Percentiles rank a stretch among this genome's conserved stretches.
phyloP scores from a whole-genome alignment of 2,797 vertebrate species.

The Cynodonichthys magdalenae region DNA sequence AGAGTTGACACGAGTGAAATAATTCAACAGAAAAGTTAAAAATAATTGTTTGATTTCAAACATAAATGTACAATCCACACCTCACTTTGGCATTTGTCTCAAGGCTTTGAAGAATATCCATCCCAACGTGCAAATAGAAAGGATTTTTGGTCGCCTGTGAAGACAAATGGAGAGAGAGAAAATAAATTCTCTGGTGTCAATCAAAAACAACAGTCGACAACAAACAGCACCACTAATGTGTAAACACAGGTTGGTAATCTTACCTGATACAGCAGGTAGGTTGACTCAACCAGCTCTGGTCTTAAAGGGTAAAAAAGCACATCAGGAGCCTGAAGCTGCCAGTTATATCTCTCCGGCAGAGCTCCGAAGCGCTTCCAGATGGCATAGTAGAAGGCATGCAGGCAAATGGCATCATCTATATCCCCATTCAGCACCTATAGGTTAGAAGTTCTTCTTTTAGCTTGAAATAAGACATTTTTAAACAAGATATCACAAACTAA shows the following conservation, averaged over 20 bases:
- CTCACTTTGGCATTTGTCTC: slow-evolving; percentile 97
- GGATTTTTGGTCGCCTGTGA: slow-evolving; percentile 97
- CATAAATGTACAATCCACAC: slow-evolving; percentile 70
- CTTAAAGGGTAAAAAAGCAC: slow-evolving; percentile 95
- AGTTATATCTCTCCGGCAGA: slow-evolving; percentile 97
- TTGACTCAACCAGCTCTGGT: slow-evolving; percentile 96
- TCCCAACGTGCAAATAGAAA: slow-evolving; percentile 98
- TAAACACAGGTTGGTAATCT: neutral
- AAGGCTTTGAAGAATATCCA: slow-evolving; percentile 98
- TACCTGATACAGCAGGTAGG: slow-evolving; percentile 97
- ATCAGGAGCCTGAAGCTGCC: slow-evolving; percentile 96
- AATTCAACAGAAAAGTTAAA: neutral
- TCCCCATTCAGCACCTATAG: slow-evolving; percentile 94
- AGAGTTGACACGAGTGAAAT: neutral
- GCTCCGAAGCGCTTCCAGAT: slow-evolving; percentile 99
- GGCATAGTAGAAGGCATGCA: slow-evolving; percentile 98
- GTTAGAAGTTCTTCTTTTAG: slow-evolving; percentile 5
- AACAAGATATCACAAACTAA: slow-evolving; percentile 48
- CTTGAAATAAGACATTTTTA: neutral
- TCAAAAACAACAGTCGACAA: neutral
- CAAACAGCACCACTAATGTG: neutral
- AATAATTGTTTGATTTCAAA: neutral
- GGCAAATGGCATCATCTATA: slow-evolving; percentile 97
- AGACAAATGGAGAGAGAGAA: slow-evolving; percentile 14
- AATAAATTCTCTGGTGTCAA: neutral